These are phyloP conservation scores for Agrochola macilenta DNA, from an alignment of 2,888 invertebrate species.

Conservation along the genomic window DNA sequence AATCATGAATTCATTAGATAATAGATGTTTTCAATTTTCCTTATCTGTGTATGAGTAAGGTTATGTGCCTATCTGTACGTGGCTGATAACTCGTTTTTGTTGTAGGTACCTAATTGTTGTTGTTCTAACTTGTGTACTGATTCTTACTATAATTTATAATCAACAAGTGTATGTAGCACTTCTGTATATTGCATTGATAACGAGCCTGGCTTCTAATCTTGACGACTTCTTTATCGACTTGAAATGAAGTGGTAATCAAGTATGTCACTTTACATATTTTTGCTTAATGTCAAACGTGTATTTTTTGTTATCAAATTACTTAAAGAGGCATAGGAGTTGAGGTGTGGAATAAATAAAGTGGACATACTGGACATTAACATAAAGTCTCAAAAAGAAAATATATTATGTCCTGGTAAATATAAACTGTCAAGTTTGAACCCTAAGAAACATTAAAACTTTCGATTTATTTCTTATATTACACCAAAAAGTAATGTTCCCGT, in stretches of 20 bases:
- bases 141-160: neutral
- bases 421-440: conserved; percentile 19
- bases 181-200: neutral
- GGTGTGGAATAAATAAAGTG: neutral
- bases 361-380: neutral
- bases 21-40: neutral
- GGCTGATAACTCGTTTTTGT: conserved; percentile 1
- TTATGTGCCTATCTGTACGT: neutral
- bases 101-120: neutral
- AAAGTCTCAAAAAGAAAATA: neutral
- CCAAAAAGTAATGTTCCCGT: conserved; percentile 64
- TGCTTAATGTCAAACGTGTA: no score
- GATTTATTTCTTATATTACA: conserved; percentile 55
- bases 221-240: neutral
- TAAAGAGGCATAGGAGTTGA: neutral
- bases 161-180: neutral
- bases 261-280: neutral
- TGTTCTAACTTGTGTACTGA: neutral
- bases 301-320: neutral
- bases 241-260: neutral
- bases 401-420: neutral
- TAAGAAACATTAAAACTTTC: conserved; percentile 54
- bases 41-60: conserved; percentile 6
- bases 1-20: neutral
- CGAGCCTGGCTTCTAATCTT: neutral